Base-by-base conservation (phyloP, 2,113 vertebrate genomes). In the Gobius niger region DNA sequence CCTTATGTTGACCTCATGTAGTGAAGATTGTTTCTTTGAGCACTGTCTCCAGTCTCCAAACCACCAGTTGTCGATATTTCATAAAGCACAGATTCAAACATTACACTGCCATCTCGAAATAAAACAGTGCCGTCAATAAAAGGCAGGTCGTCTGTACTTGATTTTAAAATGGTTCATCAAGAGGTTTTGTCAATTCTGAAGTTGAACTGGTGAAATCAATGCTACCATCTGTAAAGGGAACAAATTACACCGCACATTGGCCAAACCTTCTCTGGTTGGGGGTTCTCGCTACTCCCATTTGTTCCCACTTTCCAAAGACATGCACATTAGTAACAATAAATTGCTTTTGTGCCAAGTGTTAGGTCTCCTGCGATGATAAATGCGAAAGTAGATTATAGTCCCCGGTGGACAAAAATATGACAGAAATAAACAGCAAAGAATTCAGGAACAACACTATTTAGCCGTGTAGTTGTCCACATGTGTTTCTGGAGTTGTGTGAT, bases 41-140 rank as follows among this genome's bases (percentile, higher is more conserved):
- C 13, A 4, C 18, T 18, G n/a, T 53, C 18, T 24, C 19, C 72
- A 72, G 72, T 76, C 54, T 24, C 62, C 24, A 3, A 34, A 34
- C 24, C 24, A 2, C 2, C 15, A 61, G 61, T 60, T 80, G 61
- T 79, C 41, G 76, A 73, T 68, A 73, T 69, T 68, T 65, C 41
- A 73, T 66, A 78, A 67, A n/a, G 41, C 54, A 75, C 81, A 8
- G 13, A 59, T 49, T 73, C 60, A 75, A 64, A 77, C 10, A 60
- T 14, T 54, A 56, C 73, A 67, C 52, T 15, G 46, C 61, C 15
- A 50, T 49, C n/a, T 12, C 66, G 4, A 47, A 52, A 50, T 66
- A 73, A 73, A 16, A 76, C 63, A 69, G n/a, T 59, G 61, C 71
- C 67, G 65, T 57, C 73, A 72, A 62, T 78, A 67, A 74, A 51